Base-by-base conservation (phyloP, 2,797 vertebrate species). In the Merluccius polli region DNA sequence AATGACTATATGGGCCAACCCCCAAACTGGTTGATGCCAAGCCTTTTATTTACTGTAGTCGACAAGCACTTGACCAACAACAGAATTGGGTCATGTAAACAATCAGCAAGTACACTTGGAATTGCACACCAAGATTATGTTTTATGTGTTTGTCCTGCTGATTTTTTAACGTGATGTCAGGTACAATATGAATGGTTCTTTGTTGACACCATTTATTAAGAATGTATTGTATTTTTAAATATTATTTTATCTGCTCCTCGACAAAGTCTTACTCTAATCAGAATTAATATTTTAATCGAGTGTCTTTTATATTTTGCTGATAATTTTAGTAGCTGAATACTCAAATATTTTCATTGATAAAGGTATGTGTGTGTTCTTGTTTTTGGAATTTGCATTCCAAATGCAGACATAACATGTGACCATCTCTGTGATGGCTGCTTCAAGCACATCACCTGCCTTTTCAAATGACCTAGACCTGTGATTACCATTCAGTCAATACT, bases 261-360 rank as follows among this genome's bases (percentile, higher is more conserved):
- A 21, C 21, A 59, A 59, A 59, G n/a, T 59, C 7, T 59, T 59
- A n/a, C n/a, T 59, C 52, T 59, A 9, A n/a, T n/a, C n/a, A n/a
- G n/a, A n/a, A n/a, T n/a, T n/a, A n/a, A n/a, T 59, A 2, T 5
- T 48, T 48, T 41, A 41, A 41, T 3, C 1, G 15, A 52, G 1
- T 52, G 44, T 48, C 16, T 59, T 63, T 6, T 27, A 27, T 65
- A 24, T 27, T 65, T 65, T 65, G 27, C n/a, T 59, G n/a, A 59
- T 18, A 63, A 27, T 65, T 65, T 24, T 8, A 59, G n/a, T 24
- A 9, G 52, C n/a, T 27, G 21, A 59, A 65, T 27, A 70, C 68
- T 63, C 77, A 15, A n/a, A 65, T 78, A 48, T 81, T 83, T 80
- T 77, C 71, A 52, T 73, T 81, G 71, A 63, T 79, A 27, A 65